These are phyloP conservation scores for Lasioglossum albipes DNA, from an alignment of 1,140 invertebrate genomes.

Conservation along the genomic window DNA sequence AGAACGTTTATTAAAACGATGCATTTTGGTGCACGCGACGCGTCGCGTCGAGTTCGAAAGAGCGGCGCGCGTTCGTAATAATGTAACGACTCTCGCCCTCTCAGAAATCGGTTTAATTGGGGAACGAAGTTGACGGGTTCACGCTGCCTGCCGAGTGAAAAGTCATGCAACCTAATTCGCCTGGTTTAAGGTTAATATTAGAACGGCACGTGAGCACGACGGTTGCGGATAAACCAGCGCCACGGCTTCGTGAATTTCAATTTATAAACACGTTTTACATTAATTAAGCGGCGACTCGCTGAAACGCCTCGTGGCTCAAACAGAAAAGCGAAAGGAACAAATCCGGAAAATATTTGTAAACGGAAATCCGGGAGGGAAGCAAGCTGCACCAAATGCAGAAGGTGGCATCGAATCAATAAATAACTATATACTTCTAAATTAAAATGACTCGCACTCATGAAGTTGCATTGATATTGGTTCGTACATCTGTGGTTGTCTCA, in stretches of 20 bases:
- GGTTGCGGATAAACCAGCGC: not conserved
- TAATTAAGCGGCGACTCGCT: not conserved
- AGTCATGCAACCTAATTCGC: conserved; percentile 27
- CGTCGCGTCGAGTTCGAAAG: not conserved
- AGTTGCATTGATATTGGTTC: too few species aligned
- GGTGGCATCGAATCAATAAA: too few species aligned
- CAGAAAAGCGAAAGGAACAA: too few species aligned
- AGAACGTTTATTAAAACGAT: not conserved
- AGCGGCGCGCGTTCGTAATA: not conserved
- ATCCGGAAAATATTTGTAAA: too few species aligned
- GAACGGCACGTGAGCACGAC: not conserved
- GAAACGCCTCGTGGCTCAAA: too few species aligned
- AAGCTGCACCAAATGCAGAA: too few species aligned
- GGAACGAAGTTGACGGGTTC: too few species aligned
- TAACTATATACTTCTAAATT: too few species aligned
- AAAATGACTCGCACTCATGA: too few species aligned
- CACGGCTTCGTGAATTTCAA: not conserved
- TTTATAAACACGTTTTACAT: not conserved
- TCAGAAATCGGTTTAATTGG: not conserved
- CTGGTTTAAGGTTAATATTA: conserved; percentile 25
- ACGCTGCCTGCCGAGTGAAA: conserved; percentile 1
- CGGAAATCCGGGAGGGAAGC: too few species aligned
- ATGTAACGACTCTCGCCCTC: not conserved
- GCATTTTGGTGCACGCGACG: not conserved
- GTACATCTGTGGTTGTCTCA: too few species aligned